phyloP scores from a whole-genome alignment of 2,797 vertebrate genomes.

The Dryobates pubescens region DNA sequence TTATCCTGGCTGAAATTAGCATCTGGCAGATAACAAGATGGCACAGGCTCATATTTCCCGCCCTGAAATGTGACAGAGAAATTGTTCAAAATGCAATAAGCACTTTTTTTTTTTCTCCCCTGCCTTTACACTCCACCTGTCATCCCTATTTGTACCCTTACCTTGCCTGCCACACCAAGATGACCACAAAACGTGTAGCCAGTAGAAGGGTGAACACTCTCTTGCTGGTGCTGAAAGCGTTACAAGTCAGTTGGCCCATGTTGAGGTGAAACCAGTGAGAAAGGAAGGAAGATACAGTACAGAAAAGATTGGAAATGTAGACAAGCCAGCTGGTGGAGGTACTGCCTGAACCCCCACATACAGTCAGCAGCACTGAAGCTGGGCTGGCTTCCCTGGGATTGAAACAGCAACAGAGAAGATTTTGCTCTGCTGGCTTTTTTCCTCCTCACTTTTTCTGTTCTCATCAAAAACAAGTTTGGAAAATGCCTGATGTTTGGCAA shows the following conservation, averaged over 20 bases:
- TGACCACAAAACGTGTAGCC: fast-evolving
- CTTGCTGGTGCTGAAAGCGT: background rate
- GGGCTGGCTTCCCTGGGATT: fast-evolving
- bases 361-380: background rate
- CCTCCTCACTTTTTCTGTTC: background rate
- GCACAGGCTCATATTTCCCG: background rate
- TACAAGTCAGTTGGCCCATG: fast-evolving
- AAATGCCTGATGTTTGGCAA: background rate
- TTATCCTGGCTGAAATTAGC: background rate
- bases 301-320: background rate
- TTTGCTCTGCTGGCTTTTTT: background rate
- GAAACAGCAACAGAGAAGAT: background rate
- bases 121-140: background rate
- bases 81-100: background rate
- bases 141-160: fast-evolving
- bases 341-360: fast-evolving
- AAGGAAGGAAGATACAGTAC: fast-evolving
- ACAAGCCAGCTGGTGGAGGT: background rate
- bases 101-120: background rate
- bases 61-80: background rate
- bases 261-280: background rate
- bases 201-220: background rate
- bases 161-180: background rate
- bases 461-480: background rate
- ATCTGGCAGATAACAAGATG: background rate